phyloP scores from a whole-genome alignment of 1,140 invertebrate genomes.

The Drosophila nigromelanica region DNA sequence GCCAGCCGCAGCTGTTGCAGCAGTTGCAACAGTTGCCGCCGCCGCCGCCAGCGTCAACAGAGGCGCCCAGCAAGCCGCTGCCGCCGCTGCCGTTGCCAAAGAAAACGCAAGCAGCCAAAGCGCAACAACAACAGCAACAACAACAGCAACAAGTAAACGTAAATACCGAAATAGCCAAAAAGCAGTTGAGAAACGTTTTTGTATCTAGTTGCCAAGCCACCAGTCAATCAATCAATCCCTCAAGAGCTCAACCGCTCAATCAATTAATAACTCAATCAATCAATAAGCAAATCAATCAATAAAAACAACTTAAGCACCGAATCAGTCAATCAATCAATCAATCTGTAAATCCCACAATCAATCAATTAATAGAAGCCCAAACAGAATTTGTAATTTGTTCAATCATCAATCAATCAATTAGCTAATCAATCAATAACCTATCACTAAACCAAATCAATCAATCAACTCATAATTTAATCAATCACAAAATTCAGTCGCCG shows the following conservation, averaged over 20 bases:
- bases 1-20: constrained; percentile 13
- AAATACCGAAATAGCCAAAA: constrained; percentile 56
- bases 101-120: constrained; percentile 41
- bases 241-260: constrained; percentile 25
- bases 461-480: too few species aligned
- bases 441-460: too few species aligned
- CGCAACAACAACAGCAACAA: constrained; percentile 38
- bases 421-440: too few species aligned
- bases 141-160: constrained; percentile 47
- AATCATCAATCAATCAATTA: too few species aligned
- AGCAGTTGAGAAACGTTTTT: constrained; percentile 64
- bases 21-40: background rate
- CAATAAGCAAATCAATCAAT: too few species aligned
- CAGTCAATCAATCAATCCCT: constrained; percentile 23
- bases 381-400: too few species aligned
- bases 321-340: background rate
- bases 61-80: constrained; percentile 71
- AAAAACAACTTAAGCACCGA: constrained; percentile 27
- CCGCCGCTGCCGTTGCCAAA: constrained; percentile 71
- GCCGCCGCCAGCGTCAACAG: constrained; percentile 19
- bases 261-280: background rate
- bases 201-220: constrained; percentile 35
- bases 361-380: too few species aligned
- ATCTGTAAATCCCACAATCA: too few species aligned
- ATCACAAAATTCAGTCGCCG: too few species aligned